A percentile compares a stretch with the other conserved stretches of the same genome.
Evolutionary conservation across 2,797 vertebrate species (phyloP).

Genomic region (Prunella strophiata): DNA sequence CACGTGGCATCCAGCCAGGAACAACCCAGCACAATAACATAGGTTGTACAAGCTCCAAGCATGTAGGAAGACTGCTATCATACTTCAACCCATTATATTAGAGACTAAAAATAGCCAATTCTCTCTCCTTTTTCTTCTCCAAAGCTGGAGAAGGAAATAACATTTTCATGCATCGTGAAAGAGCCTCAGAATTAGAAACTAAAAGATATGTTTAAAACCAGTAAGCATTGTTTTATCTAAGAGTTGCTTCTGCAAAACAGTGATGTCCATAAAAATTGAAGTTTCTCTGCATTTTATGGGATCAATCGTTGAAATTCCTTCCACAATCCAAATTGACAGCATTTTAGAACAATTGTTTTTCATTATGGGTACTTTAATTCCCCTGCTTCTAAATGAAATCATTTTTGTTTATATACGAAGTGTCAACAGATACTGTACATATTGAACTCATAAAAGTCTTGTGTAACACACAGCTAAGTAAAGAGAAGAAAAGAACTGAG

Average conservation of each 20-base stretch:
- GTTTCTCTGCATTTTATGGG: neutral
- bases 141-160: neutral
- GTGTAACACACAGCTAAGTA: slow-evolving; percentile 23
- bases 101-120: neutral
- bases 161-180: neutral
- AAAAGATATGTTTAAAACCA: neutral
- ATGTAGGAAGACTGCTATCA: neutral
- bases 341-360: slow-evolving; percentile 60
- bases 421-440: slow-evolving; percentile 62
- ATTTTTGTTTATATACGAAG: slow-evolving; percentile 61
- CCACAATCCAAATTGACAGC: slow-evolving; percentile 22
- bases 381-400: slow-evolving; percentile 36
- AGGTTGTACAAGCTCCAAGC: neutral
- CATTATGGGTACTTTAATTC: slow-evolving; percentile 53
- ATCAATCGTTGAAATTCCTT: slow-evolving; percentile 20
- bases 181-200: neutral
- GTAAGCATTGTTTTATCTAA: neutral
- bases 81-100: neutral
- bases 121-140: neutral
- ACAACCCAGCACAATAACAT: neutral
- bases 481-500: slow-evolving; percentile 15
- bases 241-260: neutral
- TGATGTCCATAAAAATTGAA: neutral
- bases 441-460: slow-evolving; percentile 62
- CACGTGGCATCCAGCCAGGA: neutral